Conservation (phyloP, 2,113 vertebrate genomes). For the Bucco capensis region DNA sequence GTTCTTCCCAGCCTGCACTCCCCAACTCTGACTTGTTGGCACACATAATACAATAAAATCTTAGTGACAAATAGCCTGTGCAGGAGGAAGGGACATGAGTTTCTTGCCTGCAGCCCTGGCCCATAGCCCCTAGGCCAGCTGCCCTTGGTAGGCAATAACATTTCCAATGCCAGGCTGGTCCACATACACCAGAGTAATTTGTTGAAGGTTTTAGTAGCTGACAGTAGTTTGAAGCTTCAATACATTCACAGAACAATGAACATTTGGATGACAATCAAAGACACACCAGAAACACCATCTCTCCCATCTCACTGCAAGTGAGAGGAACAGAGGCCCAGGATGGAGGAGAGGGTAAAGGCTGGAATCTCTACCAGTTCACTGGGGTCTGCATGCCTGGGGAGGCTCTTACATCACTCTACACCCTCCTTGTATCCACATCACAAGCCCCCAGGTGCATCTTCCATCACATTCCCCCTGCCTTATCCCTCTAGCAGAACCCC, state of each 20-base stretch:
- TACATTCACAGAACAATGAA: not conserved
- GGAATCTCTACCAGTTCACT: not conserved
- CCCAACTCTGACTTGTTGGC: not conserved
- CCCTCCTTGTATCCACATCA: not conserved
- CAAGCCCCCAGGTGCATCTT: accelerated
- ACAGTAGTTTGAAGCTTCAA: not conserved
- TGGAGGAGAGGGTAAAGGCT: not conserved
- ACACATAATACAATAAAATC: not conserved
- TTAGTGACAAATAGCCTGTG: not conserved
- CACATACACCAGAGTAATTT: not conserved
- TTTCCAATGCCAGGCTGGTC: not conserved
- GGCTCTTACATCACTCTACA: not conserved
- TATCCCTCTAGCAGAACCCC: not conserved
- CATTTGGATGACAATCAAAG: not conserved
- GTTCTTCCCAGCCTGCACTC: not conserved
- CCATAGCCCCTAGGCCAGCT: accelerated
- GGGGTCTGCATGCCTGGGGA: accelerated
- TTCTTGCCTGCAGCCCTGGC: not conserved
- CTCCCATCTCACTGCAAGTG: not conserved
- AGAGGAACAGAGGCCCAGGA: not conserved
- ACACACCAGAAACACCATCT: not conserved
- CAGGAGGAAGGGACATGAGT: not conserved
- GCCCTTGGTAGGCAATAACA: not conserved
- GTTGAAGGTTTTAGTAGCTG: not conserved
- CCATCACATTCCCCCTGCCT: not conserved